Conservation (phyloP, 2,888 invertebrate genomes). For the Ichneumon xanthorius region DNA sequence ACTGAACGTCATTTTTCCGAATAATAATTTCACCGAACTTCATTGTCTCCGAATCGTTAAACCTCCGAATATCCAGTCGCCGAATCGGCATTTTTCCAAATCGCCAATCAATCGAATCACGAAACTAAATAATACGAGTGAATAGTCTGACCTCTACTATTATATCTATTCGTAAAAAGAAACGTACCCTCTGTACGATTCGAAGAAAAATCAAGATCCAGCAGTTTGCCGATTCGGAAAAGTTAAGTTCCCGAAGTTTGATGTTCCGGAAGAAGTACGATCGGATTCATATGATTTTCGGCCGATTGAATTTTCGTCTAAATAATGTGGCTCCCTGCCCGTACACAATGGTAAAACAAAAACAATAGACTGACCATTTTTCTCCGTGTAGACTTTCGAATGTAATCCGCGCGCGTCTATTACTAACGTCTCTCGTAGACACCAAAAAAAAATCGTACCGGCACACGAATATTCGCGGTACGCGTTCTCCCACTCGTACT, state of each 20-base stretch:
- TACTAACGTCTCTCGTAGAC: conserved; percentile 25
- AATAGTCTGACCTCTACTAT: no score
- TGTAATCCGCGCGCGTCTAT: conserved; percentile 19
- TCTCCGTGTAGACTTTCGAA: neutral
- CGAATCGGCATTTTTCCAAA: no score
- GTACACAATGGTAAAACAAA: neutral
- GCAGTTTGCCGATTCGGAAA: neutral
- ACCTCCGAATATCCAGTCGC: no score
- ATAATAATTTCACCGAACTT: no score
- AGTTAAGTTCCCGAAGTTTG: neutral
- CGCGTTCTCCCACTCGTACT: conserved; percentile 50
- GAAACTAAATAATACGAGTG: no score
- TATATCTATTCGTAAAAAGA: no score
- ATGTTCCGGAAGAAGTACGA: neutral
- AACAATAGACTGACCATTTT: neutral
- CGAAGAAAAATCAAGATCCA: neutral
- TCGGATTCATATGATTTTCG: no score
- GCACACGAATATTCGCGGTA: conserved; percentile 35
- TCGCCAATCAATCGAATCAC: no score
- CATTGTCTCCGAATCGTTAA: no score
- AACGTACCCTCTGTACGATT: no score
- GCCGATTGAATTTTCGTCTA: no score
- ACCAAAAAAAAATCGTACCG: neutral
- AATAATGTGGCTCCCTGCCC: neutral
- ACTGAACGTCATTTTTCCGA: no score